Evolutionary conservation across 2,888 invertebrate genomes (phyloP).

Genomic region (Cancer borealis): DNA sequence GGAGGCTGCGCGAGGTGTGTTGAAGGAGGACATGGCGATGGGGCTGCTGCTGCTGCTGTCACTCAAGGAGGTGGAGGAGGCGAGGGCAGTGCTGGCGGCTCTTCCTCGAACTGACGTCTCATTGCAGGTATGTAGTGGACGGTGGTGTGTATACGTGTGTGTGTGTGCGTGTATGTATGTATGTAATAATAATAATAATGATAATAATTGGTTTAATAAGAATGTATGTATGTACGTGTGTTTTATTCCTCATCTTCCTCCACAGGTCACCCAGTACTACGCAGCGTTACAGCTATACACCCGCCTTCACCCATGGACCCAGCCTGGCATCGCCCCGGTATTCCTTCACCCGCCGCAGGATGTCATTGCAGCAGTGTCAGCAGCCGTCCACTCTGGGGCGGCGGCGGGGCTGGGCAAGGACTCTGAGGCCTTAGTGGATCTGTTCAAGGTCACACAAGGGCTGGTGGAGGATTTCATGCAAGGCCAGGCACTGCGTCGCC

Average conservation of each 20-base stretch:
- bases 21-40: slow-evolving; percentile 71
- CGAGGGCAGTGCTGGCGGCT: slow-evolving; percentile 59
- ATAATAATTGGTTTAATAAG: too few species aligned
- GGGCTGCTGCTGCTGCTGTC: slow-evolving; percentile 68
- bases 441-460: slow-evolving; percentile 64
- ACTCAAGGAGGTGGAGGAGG: slow-evolving; percentile 65
- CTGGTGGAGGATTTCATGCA: slow-evolving; percentile 78
- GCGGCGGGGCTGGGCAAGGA: background rate
- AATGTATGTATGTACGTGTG: background rate
- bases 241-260: background rate
- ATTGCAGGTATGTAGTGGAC: slow-evolving; percentile 65
- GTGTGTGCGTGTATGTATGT: background rate
- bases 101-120: slow-evolving; percentile 74
- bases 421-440: slow-evolving; percentile 56
- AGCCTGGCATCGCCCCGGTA: slow-evolving; percentile 67
- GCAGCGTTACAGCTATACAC: slow-evolving; percentile 76
- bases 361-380: slow-evolving; percentile 64
- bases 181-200: background rate
- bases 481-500: slow-evolving; percentile 80
- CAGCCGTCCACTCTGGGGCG: slow-evolving; percentile 31
- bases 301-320: slow-evolving; percentile 70
- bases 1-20: slow-evolving; percentile 70
- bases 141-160: background rate
- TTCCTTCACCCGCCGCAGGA: slow-evolving; percentile 67
- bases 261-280: slow-evolving; percentile 74